Base-by-base conservation (phyloP, 2,113 vertebrate genomes). In the Fulica atra region DNA sequence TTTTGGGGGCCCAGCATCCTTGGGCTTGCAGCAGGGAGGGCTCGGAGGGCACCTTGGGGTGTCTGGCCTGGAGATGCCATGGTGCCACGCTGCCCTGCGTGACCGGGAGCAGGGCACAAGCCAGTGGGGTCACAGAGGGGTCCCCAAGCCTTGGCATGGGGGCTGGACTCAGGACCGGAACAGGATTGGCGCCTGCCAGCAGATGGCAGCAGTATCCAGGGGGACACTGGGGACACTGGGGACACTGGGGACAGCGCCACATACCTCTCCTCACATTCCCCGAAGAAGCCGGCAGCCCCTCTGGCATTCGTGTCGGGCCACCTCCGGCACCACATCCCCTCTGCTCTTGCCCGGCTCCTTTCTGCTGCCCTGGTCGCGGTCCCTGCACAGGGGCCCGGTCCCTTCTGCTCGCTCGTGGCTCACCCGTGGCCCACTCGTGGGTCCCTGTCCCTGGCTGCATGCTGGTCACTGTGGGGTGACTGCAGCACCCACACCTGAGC, bases 121-220 rank as follows among this genome's bases (percentile, higher is more conserved):
- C 33, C 35, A 29, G 25, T 0, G 57, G 61, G 36, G 57, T n/a
- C 16, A 28, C 81, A n/a, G 16, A 12, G 17, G 11, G 33, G 31
- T 46, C 36, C 66, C 35, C 53, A 33, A 23, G 51, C 20, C 40
- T 42, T 5, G 54, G 24, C 0, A 0, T 38, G 24, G 54, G 0
- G 23, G 5, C 51, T 1, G 0, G 56, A 33, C 59, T 59, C 66
- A 64, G 87, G 89, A 79, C 48, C 33, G 2, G 44, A 79, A 70
- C 87, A 85, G 89, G 89, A 84, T 76, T 69, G 40, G 63, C 25
- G 93, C 61, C 31, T 33, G 74, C 95, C 96, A 95, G 85, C 88
- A 96, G 96, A 89, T 95, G 94, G 95, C 96, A 97, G 94, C 94
- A 95, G 76, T 14, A 63, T 15, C 88, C 87, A 81, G 28, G 29